These are phyloP conservation scores for Brachypteracias leptosomus DNA, from an alignment of 2,113 vertebrate genomes.

Conservation along the genomic window DNA sequence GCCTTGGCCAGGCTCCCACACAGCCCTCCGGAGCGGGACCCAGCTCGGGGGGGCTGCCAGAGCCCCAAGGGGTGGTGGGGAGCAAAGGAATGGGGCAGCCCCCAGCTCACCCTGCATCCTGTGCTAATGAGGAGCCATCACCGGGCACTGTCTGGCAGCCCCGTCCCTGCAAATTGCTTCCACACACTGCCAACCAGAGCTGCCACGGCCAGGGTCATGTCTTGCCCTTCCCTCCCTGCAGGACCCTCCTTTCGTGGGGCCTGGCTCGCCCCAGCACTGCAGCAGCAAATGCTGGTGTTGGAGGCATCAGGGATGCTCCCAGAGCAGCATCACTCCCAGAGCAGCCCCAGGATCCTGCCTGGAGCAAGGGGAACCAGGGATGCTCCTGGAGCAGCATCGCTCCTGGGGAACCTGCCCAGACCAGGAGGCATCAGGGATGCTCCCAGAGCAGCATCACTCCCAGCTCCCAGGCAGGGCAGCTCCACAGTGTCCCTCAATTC, in stretches of 20 bases:
- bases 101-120: not conserved
- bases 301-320: too few species aligned
- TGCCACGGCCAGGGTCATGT: rapidly evolving
- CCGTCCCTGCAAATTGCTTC: conserved; percentile 15
- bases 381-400: too few species aligned
- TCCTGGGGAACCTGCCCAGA: too few species aligned
- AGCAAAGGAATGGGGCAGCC: not conserved
- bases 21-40: not conserved
- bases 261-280: not conserved
- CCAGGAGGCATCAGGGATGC: not conserved
- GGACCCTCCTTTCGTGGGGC: rapidly evolving
- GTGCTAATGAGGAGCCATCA: conserved; percentile 5
- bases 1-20: not conserved
- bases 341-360: not conserved
- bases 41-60: rapidly evolving
- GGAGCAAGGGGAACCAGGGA: not conserved
- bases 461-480: not conserved
- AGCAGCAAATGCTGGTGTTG: not conserved
- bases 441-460: too few species aligned
- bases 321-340: too few species aligned
- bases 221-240: not conserved
- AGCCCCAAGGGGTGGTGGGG: not conserved
- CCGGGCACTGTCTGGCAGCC: not conserved
- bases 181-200: not conserved
- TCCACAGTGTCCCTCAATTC: rapidly evolving